Evolutionary conservation across 2,888 invertebrate genomes (phyloP), one percentile per base, ranked within the genome.

Genomic region (Caenorhabditis imperialis): DNA sequence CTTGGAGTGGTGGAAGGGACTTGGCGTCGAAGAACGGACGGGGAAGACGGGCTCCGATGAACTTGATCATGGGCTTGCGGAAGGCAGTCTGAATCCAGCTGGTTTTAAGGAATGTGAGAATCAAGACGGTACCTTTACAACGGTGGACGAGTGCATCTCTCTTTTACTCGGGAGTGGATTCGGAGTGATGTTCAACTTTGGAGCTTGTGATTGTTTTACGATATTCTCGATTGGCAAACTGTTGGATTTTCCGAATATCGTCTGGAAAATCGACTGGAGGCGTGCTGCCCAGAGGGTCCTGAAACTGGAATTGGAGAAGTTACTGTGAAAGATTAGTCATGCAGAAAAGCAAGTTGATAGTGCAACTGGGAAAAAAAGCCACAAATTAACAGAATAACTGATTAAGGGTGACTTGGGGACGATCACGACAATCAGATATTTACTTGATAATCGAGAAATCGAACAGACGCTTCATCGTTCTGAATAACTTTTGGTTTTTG

Each of bases 1-100:
- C 40, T 54, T 65, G 65, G 23, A 81, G 70, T 30, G 74, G 75
- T 38, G 77, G 63, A 40, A 63, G 51, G 16, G 78, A 57, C 30
- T 62, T 42, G 37, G 70, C 53, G 50, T 77, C 77, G 61, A 76
- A 86, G 48, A 84, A 73, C 44, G 86, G 86, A 27, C 84, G 82
- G 6, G 86, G 86, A 27, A 80, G 74, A 37, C 85, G 84, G 20
- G 83, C 80, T 30, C 86, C 86, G 42, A 87, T 44, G 79, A 87
- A 87, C 60, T 87, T 86, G 76, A 87, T 87, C 72, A 84, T 63
- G 18, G 87, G 87, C 53, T 79, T 76, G 22, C 85, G 81, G 18
- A 74, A 40, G n/a, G 77, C 67, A 16, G 60, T 54, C 55, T 75
- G 33, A n/a, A n/a, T n/a, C n/a, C n/a, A n/a, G n/a, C n/a, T n/a